Conservation (phyloP, 2,797 vertebrate genomes). For the Erethizon dorsatum region DNA sequence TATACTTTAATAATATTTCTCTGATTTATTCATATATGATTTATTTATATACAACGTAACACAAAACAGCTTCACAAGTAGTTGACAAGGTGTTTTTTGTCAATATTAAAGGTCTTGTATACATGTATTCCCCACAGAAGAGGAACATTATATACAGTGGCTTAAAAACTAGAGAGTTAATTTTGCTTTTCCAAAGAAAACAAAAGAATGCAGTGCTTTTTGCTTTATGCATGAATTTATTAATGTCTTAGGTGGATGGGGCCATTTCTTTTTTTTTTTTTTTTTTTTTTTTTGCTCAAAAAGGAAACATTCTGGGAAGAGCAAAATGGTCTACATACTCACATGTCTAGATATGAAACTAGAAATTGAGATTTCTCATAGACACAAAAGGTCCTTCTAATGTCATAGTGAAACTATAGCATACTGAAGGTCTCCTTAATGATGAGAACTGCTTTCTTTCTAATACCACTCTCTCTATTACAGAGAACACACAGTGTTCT, state of each 20-base stretch:
- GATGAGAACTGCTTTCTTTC: not conserved
- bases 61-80: not conserved
- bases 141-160: not conserved
- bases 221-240: not conserved
- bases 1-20: constrained; percentile 14
- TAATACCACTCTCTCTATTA: not conserved
- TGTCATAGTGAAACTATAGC: not conserved
- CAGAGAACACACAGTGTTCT: not conserved
- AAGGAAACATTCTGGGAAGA: constrained; percentile 46
- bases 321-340: not conserved
- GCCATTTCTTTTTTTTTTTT: not conserved
- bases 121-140: not conserved
- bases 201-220: not conserved
- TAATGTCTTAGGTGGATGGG: not conserved
- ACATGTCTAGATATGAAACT: not conserved
- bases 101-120: not conserved
- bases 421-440: not conserved
- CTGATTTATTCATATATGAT: not conserved
- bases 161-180: not conserved
- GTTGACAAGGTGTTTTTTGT: not conserved
- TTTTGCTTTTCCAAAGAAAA: constrained; percentile 25
- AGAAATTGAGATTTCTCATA: constrained; percentile 42
- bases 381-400: not conserved
- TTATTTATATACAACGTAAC: constrained; percentile 38
- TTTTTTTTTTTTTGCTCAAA: not conserved